These are phyloP conservation scores for Rhogogaster chlorosoma DNA, from an alignment of 2,888 invertebrate genomes.

Conservation along the genomic window DNA sequence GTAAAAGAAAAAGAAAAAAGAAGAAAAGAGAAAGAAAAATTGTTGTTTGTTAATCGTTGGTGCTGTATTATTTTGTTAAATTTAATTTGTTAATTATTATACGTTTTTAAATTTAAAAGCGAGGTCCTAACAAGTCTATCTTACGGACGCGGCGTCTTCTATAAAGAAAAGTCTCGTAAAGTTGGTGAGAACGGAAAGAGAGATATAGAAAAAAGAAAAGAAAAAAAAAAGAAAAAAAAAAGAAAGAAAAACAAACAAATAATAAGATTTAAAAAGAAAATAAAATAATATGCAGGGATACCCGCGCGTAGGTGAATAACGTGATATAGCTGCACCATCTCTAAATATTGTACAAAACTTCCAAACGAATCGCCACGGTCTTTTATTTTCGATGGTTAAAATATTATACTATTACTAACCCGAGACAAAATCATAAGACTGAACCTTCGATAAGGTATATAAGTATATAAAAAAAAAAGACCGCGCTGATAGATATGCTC, in stretches of 20 bases:
- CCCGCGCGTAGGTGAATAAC: constrained; percentile 62
- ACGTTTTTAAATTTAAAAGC: constrained; percentile 55
- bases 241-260: constrained; percentile 55
- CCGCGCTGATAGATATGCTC: constrained; percentile 52
- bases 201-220: constrained; percentile 52
- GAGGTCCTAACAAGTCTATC: constrained; percentile 57
- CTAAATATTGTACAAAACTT: constrained; percentile 53
- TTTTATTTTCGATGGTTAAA: constrained; percentile 26
- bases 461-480: constrained; percentile 54
- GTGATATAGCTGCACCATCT: constrained; percentile 66
- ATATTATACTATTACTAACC: constrained; percentile 48
- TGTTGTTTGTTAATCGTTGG: constrained; percentile 59
- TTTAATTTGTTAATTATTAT: constrained; percentile 58
- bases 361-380: constrained; percentile 37
- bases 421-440: constrained; percentile 71
- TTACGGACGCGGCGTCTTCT: constrained; percentile 60
- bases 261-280: constrained; percentile 57
- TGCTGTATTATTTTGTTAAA: constrained; percentile 57
- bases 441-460: constrained; percentile 69
- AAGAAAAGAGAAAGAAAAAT: constrained; percentile 46
- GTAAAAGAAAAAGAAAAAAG: background rate
- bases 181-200: constrained; percentile 48
- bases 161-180: constrained; percentile 54
- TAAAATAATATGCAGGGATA: constrained; percentile 58
- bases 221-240: constrained; percentile 47